A percentile compares a stretch with the other conserved stretches of the same genome.
phyloP scores from a whole-genome alignment of 1,140 invertebrate genomes.

The Metaphire vulgaris region DNA sequence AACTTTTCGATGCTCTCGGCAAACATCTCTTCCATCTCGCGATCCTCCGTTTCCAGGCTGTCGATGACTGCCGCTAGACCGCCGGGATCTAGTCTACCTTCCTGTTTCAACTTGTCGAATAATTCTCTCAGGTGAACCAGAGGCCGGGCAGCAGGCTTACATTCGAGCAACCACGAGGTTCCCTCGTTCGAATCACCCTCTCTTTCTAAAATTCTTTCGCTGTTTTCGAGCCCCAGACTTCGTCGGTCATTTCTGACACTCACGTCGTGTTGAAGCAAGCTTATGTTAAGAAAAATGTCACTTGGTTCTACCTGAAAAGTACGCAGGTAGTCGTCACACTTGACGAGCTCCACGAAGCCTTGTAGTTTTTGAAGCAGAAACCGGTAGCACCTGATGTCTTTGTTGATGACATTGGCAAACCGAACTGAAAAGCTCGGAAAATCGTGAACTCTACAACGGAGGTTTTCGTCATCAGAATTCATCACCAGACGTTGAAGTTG shows the following conservation, averaged over 20 bases:
- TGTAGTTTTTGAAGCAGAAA: neutral
- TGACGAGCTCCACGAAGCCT: neutral
- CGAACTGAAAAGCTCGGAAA: neutral
- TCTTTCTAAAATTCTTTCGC: neutral
- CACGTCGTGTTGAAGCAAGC: neutral
- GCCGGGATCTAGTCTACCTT: neutral
- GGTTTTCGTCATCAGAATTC: too few species aligned
- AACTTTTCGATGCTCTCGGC: neutral
- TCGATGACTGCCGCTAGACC: neutral
- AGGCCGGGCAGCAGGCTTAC: neutral
- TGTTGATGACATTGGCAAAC: neutral
- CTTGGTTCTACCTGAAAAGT: neutral
- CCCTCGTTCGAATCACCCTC: neutral
- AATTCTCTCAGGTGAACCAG: neutral
- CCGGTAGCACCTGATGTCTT: neutral
- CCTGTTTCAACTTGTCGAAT: neutral
- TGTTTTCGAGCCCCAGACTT: neutral
- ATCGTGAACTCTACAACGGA: too few species aligned
- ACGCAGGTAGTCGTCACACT: neutral
- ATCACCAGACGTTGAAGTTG: too few species aligned
- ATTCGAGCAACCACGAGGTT: neutral
- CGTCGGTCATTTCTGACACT: neutral
- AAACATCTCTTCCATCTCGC: neutral
- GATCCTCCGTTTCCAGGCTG: neutral
- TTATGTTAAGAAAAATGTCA: neutral